Evolutionary conservation across 2,888 invertebrate species (phyloP).

Genomic region (Bombyx huttoni): DNA sequence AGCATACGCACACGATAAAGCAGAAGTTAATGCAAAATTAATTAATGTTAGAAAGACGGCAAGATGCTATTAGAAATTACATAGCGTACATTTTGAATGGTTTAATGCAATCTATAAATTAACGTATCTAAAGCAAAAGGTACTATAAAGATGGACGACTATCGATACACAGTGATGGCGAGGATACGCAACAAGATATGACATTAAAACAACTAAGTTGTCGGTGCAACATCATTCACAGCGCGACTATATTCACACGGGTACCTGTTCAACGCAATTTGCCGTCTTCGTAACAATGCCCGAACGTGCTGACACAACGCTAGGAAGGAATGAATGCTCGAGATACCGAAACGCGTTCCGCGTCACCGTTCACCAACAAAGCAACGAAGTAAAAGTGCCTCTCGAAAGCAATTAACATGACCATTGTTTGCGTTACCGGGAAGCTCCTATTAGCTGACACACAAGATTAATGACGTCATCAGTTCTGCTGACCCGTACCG

Average conservation of each 20-base stretch:
- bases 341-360: not conserved
- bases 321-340: not conserved
- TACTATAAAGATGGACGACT: slow-evolving; percentile 43
- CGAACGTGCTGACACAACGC: slow-evolving; percentile 3
- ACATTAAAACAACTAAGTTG: slow-evolving; percentile 35
- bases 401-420: not conserved
- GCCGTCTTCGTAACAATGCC: slow-evolving; percentile 56
- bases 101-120: slow-evolving; percentile 54
- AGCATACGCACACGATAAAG: slow-evolving; percentile 22
- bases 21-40: slow-evolving; percentile 30
- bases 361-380: not conserved
- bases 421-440: slow-evolving; percentile 1
- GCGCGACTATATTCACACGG: slow-evolving; percentile 22
- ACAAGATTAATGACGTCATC: slow-evolving; percentile 5
- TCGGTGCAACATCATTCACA: slow-evolving; percentile 65
- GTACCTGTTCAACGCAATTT: slow-evolving; percentile 54
- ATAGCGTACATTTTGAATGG: slow-evolving; percentile 13
- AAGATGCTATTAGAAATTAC: slow-evolving; percentile 53
- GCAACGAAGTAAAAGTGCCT: not conserved
- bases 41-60: slow-evolving; percentile 68
- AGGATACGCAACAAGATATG: slow-evolving; percentile 51
- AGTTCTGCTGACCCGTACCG: slow-evolving; percentile 41
- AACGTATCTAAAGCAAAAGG: slow-evolving; percentile 50
- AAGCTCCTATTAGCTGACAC: slow-evolving; percentile 2
- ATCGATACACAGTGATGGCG: slow-evolving; percentile 29